These are phyloP conservation scores for Stenodera caucasica DNA, from an alignment of 2,888 invertebrate species.

Conservation along the genomic window DNA sequence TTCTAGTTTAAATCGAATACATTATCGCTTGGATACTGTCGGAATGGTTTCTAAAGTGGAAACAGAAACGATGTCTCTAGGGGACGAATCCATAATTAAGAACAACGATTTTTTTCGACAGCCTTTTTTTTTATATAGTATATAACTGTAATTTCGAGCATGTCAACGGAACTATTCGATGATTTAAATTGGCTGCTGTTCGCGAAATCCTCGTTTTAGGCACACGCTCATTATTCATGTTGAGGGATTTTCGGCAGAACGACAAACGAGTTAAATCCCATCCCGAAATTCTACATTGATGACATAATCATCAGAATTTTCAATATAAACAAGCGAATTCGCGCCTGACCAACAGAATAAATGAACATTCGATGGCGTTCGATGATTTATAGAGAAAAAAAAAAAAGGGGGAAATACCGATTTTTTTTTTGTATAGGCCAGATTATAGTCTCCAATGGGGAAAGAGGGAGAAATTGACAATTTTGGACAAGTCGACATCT, in stretches of 20 bases:
- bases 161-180: slow-evolving; percentile 20
- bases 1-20: slow-evolving; percentile 35
- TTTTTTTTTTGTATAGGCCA: too few relatives aligned
- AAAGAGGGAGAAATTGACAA: too few relatives aligned
- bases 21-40: slow-evolving; percentile 35
- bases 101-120: background rate
- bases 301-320: background rate
- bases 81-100: slow-evolving; percentile 29
- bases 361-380: background rate
- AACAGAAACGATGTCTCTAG: slow-evolving; percentile 42
- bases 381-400: slow-evolving; percentile 5
- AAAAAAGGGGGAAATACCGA: too few relatives aligned
- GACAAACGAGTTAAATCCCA: background rate
- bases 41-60: slow-evolving; percentile 46
- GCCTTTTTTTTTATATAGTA: slow-evolving; percentile 23
- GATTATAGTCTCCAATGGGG: too few relatives aligned
- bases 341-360: background rate
- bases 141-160: slow-evolving; percentile 28
- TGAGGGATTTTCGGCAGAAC: slow-evolving; percentile 1
- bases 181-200: slow-evolving; percentile 15
- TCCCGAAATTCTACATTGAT: background rate
- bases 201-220: slow-evolving; percentile 14
- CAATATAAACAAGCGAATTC: background rate
- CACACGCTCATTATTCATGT: slow-evolving; percentile 25
- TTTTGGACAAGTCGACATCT: too few relatives aligned